Evolutionary conservation across 2,888 invertebrate genomes (phyloP).

Genomic region (Linhomoeus sp.): DNA sequence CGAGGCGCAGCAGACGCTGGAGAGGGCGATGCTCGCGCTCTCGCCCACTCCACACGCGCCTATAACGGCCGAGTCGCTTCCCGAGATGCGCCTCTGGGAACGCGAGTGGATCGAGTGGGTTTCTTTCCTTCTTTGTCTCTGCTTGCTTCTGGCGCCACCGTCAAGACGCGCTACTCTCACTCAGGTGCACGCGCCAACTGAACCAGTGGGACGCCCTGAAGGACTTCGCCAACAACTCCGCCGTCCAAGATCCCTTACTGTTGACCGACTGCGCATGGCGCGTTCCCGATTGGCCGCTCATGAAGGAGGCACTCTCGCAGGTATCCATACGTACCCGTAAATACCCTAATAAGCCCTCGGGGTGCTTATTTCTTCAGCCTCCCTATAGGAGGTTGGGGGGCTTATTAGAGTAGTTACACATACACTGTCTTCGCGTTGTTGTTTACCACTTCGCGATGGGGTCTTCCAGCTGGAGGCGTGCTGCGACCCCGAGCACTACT

Average conservation of each 20-base stretch:
- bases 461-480: constrained; percentile 55
- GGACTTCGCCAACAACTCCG: constrained; percentile 62
- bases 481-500: constrained; percentile 63
- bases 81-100: constrained; percentile 33
- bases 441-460: not conserved
- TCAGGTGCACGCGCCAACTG: constrained; percentile 69
- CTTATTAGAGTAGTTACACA: too few relatives aligned
- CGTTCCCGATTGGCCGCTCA: constrained; percentile 73
- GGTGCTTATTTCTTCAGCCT: too few relatives aligned
- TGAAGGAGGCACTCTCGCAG: constrained; percentile 76
- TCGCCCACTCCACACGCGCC: too few relatives aligned
- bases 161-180: too few relatives aligned
- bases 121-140: too few relatives aligned
- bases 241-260: constrained; percentile 51
- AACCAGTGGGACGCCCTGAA: constrained; percentile 89
- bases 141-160: too few relatives aligned
- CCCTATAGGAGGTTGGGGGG: too few relatives aligned
- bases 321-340: too few relatives aligned
- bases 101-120: constrained; percentile 32
- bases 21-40: constrained; percentile 5
- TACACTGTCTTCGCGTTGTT: too few relatives aligned
- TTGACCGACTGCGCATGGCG: constrained; percentile 85
- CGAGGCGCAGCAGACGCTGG: constrained; percentile 6
- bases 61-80: too few relatives aligned
- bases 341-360: too few relatives aligned